A percentile compares a stretch with the other conserved stretches of the same genome.
These are phyloP conservation scores for Seira musarum DNA, from an alignment of 2,888 invertebrate genomes.

Conservation along the genomic window DNA sequence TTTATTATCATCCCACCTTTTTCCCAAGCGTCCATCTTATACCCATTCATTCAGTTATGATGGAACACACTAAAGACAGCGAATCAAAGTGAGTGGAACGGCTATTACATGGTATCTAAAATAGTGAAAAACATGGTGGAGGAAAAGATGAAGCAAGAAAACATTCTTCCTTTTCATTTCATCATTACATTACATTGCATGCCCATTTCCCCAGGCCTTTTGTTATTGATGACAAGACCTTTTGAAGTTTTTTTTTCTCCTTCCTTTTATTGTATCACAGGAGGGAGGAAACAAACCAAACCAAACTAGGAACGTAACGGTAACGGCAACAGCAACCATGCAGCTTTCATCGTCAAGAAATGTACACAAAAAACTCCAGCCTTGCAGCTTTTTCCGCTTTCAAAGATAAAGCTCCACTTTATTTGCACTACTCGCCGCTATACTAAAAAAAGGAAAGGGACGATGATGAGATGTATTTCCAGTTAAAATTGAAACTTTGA, in stretches of 20 bases:
- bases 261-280: neutral
- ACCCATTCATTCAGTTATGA: neutral
- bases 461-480: constrained; percentile 18
- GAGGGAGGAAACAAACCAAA: constrained; percentile 5
- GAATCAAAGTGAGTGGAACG: neutral
- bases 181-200: constrained; percentile 20
- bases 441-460: constrained; percentile 14
- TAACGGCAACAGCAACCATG: constrained; percentile 2
- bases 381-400: neutral
- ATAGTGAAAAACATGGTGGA: neutral
- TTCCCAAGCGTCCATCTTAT: neutral
- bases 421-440: constrained; percentile 41
- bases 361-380: constrained; percentile 6
- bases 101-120: neutral
- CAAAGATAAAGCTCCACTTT: constrained; percentile 42
- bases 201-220: constrained; percentile 34
- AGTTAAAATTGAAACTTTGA: constrained; percentile 33
- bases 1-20: constrained; percentile 2
- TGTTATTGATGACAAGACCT: constrained; percentile 44
- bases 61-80: neutral
- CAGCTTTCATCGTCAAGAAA: neutral
- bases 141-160: neutral
- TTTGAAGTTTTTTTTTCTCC: constrained; percentile 31
- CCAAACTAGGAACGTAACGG: neutral
- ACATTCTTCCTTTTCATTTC: constrained; percentile 19